Evolutionary conservation across 2,888 invertebrate species (phyloP).

Genomic region (Subacronicta megacephala): DNA sequence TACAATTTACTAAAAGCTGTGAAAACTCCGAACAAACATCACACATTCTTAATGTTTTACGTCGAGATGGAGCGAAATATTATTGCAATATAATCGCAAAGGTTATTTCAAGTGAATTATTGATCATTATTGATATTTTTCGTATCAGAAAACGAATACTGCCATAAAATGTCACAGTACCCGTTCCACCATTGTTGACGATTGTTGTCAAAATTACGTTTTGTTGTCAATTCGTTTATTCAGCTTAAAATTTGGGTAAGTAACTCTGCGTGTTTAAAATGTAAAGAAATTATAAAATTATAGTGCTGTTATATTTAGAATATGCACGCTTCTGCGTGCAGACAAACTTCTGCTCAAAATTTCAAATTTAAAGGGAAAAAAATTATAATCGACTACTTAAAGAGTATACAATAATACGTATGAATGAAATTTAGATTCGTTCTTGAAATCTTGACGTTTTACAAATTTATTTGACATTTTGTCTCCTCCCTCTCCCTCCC

Average conservation of each 20-base stretch:
- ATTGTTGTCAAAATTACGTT: constrained; percentile 87
- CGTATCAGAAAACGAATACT: constrained; percentile 86
- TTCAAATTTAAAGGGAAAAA: too few species aligned
- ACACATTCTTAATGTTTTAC: constrained; percentile 92
- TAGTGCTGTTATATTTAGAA: too few species aligned
- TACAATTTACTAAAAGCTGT: constrained; percentile 94
- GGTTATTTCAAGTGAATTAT: constrained; percentile 75
- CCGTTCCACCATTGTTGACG: constrained; percentile 88
- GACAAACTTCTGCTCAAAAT: too few species aligned
- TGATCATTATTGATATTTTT: constrained; percentile 88
- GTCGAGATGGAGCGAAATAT: constrained; percentile 78
- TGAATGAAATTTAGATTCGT: background rate
- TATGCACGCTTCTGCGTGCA: too few species aligned
- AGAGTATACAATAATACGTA: too few species aligned
- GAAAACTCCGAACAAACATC: constrained; percentile 98
- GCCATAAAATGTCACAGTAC: constrained; percentile 85
- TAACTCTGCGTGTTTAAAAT: too few species aligned
- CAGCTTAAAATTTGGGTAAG: background rate
- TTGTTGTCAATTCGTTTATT: constrained; percentile 59
- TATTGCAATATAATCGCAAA: constrained; percentile 83
- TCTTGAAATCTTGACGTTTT: background rate
- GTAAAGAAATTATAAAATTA: too few species aligned
- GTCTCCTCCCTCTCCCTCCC: too few species aligned
- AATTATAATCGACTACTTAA: constrained; percentile 29
- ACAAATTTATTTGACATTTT: constrained; percentile 21